A percentile compares a stretch with the other conserved stretches of the same genome.
phyloP scores from a whole-genome alignment of 2,888 invertebrate species.

The Cephonodes hylas region DNA sequence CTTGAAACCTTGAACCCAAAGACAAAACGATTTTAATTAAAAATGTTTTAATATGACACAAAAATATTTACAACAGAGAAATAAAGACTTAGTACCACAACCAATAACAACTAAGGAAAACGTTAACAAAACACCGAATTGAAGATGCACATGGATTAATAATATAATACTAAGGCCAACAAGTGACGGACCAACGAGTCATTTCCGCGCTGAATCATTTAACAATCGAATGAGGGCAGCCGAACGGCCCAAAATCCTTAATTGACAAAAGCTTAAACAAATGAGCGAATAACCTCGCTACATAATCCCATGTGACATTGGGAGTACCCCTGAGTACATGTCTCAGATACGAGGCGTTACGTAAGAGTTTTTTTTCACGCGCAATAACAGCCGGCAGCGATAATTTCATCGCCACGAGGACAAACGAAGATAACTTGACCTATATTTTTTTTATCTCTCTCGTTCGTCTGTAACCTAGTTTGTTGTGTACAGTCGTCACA shows the following conservation, averaged over 20 bases:
- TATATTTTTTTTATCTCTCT: slow-evolving; percentile 78
- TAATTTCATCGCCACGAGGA: slow-evolving; percentile 78
- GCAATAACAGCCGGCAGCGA: slow-evolving; percentile 65
- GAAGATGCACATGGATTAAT: not conserved
- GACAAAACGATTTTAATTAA: no score
- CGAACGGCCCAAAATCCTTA: not conserved
- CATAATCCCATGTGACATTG: slow-evolving; percentile 27
- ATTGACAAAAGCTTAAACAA: not conserved
- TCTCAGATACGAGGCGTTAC: slow-evolving; percentile 43
- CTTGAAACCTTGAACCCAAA: no score
- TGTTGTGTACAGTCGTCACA: slow-evolving; percentile 58
- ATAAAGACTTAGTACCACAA: not conserved
- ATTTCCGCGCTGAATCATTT: slow-evolving; percentile 11
- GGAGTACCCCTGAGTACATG: slow-evolving; percentile 28
- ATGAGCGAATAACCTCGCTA: not conserved
- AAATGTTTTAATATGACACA: not conserved
- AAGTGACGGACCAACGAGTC: slow-evolving; percentile 1
- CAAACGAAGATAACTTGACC: slow-evolving; percentile 79
- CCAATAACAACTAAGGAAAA: not conserved
- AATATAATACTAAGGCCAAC: not conserved
- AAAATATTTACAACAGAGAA: not conserved
- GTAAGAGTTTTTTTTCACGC: slow-evolving; percentile 64
- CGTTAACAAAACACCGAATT: not conserved
- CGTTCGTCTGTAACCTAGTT: slow-evolving; percentile 74
- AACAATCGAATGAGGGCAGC: slow-evolving; percentile 8